These are phyloP conservation scores for Hylomyscus alleni DNA, from an alignment of 2,797 vertebrate species.

Conservation along the genomic window DNA sequence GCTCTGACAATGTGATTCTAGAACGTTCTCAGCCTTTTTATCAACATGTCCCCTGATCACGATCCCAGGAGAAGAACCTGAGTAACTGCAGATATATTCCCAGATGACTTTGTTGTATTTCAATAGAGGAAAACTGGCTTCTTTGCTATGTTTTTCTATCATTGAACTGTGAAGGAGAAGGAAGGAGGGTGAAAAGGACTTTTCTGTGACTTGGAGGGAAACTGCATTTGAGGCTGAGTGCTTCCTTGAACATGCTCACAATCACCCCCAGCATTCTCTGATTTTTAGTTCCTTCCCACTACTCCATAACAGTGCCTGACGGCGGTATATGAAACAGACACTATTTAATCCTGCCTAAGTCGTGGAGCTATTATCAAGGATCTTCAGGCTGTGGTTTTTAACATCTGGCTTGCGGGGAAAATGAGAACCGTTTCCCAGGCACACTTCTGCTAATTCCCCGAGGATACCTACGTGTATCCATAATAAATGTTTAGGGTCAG, in stretches of 20 bases:
- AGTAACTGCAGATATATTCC: neutral
- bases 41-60: neutral
- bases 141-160: neutral
- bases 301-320: neutral
- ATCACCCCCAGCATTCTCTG: neutral
- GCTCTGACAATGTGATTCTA: neutral
- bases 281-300: neutral
- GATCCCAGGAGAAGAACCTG: neutral
- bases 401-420: neutral
- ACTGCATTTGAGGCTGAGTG: neutral
- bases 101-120: no score
- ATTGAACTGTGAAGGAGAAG: neutral
- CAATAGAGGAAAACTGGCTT: fast-evolving
- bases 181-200: neutral
- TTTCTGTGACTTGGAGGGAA: neutral
- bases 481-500: neutral
- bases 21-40: neutral
- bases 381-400: neutral
- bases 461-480: fast-evolving
- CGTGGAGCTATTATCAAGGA: neutral
- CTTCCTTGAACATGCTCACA: neutral
- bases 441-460: neutral
- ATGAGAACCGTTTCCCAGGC: no score
- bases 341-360: neutral
- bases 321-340: neutral